Percentiles rank a stretch among this genome's conserved stretches.
phyloP scores from a whole-genome alignment of 2,797 vertebrate species.

The Gouania willdenowi region DNA sequence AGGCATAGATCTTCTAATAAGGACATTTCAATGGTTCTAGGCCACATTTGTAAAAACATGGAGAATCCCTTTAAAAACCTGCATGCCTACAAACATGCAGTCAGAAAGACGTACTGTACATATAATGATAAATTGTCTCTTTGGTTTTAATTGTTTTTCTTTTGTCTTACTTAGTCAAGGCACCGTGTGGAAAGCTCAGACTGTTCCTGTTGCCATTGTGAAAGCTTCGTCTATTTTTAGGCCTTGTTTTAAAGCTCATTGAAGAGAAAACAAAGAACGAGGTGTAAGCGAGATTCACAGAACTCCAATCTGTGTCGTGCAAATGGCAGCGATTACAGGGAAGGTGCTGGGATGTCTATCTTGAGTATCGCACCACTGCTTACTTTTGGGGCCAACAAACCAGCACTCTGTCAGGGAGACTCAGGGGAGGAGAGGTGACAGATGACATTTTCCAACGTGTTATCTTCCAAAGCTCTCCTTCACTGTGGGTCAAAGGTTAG shows the following conservation, averaged over 20 bases:
- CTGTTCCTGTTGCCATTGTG: slow-evolving; percentile 32
- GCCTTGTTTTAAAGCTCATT: slow-evolving; percentile 33
- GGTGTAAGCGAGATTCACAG: no score
- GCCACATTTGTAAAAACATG: no score
- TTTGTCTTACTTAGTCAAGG: background rate
- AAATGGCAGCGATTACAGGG: background rate
- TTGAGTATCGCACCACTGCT: slow-evolving; percentile 1
- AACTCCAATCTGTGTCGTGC: background rate
- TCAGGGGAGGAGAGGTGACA: slow-evolving; percentile 37
- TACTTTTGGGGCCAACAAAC: slow-evolving; percentile 13
- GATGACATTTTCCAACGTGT: slow-evolving; percentile 57
- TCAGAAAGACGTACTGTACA: background rate
- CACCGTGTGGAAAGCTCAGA: slow-evolving; percentile 19
- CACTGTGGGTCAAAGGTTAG: slow-evolving; percentile 37
- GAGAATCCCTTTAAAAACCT: no score
- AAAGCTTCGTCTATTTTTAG: slow-evolving; percentile 49
- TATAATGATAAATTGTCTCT: slow-evolving; percentile 1
- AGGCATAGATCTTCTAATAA: no score
- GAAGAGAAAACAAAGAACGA: slow-evolving; percentile 39
- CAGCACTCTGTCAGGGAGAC: slow-evolving; percentile 20
- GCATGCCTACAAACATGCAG: no score
- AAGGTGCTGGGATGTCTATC: background rate
- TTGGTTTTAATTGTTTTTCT: background rate
- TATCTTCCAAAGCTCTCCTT: slow-evolving; percentile 37
- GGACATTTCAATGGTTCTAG: no score